These are phyloP conservation scores for Diadema setosum DNA, from an alignment of 35 echinoderm and acorn worm species.

Conservation along the genomic window DNA sequence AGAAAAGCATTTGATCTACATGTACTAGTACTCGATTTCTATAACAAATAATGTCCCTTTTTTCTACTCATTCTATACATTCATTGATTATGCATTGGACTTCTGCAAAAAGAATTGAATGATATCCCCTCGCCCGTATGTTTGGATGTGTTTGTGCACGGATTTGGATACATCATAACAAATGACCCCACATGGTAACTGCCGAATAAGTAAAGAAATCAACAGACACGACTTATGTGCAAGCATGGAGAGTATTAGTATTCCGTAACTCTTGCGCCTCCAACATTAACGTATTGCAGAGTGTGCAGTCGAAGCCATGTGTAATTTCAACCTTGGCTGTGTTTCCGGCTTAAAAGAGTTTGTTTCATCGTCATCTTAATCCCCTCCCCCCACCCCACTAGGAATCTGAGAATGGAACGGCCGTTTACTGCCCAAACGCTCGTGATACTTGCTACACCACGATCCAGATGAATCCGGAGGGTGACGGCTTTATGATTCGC, in stretches of 20 bases:
- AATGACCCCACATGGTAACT: no score
- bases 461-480: conserved; percentile 27
- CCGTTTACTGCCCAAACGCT: neutral
- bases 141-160: no score
- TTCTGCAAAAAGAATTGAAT: no score
- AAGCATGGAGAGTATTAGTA: neutral
- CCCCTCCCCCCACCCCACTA: no score
- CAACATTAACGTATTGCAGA: neutral
- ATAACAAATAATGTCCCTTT: no score
- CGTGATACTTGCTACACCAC: conserved; percentile 3
- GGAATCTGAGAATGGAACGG: conserved; percentile 32
- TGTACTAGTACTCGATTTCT: no score
- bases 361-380: no score
- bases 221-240: neutral
- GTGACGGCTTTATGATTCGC: conserved; percentile 14
- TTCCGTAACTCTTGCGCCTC: neutral
- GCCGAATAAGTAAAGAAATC: neutral
- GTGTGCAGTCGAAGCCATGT: neutral
- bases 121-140: no score
- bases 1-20: no score
- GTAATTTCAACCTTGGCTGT: neutral
- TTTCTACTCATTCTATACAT: no score
- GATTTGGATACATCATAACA: no score
- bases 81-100: no score
- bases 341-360: neutral